These are phyloP conservation scores for Chionis minor DNA, from an alignment of 2,113 vertebrate genomes.

Conservation along the genomic window DNA sequence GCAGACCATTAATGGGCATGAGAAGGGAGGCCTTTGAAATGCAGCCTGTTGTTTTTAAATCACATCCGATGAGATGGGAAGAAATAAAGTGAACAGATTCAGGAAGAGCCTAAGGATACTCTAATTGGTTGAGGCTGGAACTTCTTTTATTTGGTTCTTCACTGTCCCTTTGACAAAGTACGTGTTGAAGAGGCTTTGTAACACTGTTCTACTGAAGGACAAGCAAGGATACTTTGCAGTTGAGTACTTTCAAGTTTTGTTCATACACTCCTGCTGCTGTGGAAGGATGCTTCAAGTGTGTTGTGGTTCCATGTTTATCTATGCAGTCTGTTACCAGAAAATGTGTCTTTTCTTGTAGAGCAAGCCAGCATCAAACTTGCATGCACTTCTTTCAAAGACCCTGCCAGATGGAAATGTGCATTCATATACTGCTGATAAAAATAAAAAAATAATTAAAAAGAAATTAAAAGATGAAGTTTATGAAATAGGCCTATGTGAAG, in stretches of 20 bases:
- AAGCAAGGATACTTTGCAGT: constrained; percentile 70
- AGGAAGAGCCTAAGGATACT: constrained; percentile 64
- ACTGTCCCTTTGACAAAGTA: constrained; percentile 67
- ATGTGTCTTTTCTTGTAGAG: constrained; percentile 30
- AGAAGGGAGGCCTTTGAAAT: constrained; percentile 59
- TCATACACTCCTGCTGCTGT: background rate
- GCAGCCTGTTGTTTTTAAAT: constrained; percentile 53
- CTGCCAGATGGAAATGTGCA: constrained; percentile 61
- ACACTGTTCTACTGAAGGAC: constrained; percentile 70
- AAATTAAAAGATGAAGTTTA: background rate
- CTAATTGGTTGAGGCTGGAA: constrained; percentile 67
- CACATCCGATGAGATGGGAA: constrained; percentile 49
- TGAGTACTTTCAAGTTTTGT: constrained; percentile 69
- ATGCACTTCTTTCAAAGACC: constrained; percentile 41
- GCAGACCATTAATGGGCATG: constrained; percentile 14
- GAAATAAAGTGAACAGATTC: constrained; percentile 53
- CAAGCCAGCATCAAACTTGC: constrained; percentile 29
- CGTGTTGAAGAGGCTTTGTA: constrained; percentile 69
- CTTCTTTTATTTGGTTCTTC: constrained; percentile 66
- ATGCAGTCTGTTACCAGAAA: constrained; percentile 38
- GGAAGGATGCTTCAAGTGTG: constrained; percentile 32
- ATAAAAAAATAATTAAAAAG: background rate
- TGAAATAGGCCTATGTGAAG: background rate
- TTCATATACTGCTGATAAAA: constrained; percentile 50
- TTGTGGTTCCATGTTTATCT: constrained; percentile 30